phyloP scores from a whole-genome alignment of 2,113 vertebrate genomes.

The Oryzias woworae region DNA sequence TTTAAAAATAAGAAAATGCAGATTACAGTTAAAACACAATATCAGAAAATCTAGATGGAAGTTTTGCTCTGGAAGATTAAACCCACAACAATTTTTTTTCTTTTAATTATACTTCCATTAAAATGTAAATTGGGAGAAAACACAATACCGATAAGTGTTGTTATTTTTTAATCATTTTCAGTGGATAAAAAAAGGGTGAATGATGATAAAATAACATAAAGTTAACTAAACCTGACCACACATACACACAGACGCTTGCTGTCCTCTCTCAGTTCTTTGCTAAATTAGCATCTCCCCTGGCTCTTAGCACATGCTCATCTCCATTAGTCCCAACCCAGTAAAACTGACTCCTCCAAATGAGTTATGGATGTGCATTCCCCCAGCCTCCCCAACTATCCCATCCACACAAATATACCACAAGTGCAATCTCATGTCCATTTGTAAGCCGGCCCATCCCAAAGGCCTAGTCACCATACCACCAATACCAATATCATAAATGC shows the following conservation, averaged over 20 bases:
- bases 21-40: constrained; percentile 25
- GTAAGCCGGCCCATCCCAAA: constrained; percentile 69
- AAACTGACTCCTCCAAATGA: constrained; percentile 77
- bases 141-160: constrained; percentile 23
- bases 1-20: constrained; percentile 16
- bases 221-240: constrained; percentile 25
- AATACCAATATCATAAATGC: constrained; percentile 81
- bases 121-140: constrained; percentile 52
- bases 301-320: constrained; percentile 75
- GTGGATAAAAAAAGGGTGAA: constrained; percentile 10
- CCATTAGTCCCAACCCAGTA: constrained; percentile 70
- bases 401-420: constrained; percentile 64
- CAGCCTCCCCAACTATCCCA: constrained; percentile 40
- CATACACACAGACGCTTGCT: constrained; percentile 16
- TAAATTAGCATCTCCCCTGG: constrained; percentile 71
- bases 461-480: constrained; percentile 74
- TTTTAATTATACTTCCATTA: constrained; percentile 38
- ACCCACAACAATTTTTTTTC: constrained; percentile 21
- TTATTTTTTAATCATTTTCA: constrained; percentile 7
- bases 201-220: constrained; percentile 6
- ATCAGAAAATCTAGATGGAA: constrained; percentile 23
- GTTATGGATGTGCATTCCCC: constrained; percentile 64
- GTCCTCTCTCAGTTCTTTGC: constrained; percentile 63
- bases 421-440: constrained; percentile 47
- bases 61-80: constrained; percentile 29